These are phyloP conservation scores for Aphaenogaster rudis DNA, from an alignment of 1,140 invertebrate species.

Conservation along the genomic window DNA sequence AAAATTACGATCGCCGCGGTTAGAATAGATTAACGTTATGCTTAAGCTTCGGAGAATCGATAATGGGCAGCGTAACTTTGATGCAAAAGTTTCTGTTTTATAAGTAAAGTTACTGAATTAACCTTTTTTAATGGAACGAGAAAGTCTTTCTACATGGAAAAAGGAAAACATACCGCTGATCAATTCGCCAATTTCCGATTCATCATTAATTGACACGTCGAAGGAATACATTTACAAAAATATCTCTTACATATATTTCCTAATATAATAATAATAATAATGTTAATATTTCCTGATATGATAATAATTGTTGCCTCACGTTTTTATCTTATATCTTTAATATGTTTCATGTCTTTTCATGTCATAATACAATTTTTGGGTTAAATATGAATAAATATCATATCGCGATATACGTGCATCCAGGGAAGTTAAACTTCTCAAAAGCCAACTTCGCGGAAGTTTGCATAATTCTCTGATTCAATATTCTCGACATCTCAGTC, in stretches of 20 bases:
- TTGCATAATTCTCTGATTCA: conserved; percentile 54
- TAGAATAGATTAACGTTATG: neutral
- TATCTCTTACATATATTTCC: neutral
- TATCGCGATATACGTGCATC: conserved; percentile 27
- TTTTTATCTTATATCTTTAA: conserved; percentile 15
- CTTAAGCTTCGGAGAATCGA: neutral
- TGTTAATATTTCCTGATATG: neutral
- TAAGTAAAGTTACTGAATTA: conserved; percentile 6
- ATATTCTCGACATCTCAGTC: conserved; percentile 42
- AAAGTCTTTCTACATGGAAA: neutral
- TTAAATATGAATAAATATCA: conserved; percentile 38
- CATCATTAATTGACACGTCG: neutral
- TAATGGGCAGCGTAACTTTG: neutral
- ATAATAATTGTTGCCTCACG: neutral
- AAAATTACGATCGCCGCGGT: conserved; percentile 33
- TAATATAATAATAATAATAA: neutral
- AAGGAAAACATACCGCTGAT: neutral
- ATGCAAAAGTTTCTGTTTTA: conserved; percentile 3
- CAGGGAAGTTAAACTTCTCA: conserved; percentile 39
- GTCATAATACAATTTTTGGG: neutral
- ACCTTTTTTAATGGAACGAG: neutral
- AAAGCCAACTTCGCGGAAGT: conserved; percentile 36
- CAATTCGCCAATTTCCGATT: neutral
- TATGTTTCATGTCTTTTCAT: neutral
- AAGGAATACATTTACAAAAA: neutral